Evolutionary conservation across 1,140 invertebrate genomes (phyloP).

Genomic region (Elysia chlorotica): DNA sequence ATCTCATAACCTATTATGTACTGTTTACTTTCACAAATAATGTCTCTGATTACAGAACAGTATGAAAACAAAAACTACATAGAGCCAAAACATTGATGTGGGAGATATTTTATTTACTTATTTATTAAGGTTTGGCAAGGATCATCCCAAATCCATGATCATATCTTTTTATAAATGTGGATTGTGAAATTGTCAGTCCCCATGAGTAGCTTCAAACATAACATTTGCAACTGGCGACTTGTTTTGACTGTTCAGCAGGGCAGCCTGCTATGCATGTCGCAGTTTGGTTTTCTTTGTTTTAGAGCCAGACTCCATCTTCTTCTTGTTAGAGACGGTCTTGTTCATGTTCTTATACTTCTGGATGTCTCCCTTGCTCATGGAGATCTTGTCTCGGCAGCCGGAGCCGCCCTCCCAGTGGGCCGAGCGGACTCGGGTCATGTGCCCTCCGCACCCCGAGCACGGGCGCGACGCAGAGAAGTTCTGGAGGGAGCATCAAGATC

Average conservation of each 20-base stretch:
- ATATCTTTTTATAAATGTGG: neutral
- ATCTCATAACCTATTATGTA: too few relatives aligned
- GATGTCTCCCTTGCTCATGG: constrained; percentile 56
- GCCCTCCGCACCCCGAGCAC: constrained; percentile 48
- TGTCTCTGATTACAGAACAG: too few relatives aligned
- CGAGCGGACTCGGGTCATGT: constrained; percentile 46
- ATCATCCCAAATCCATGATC: neutral
- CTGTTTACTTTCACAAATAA: too few relatives aligned
- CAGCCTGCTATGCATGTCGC: constrained; percentile 31
- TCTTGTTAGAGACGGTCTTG: constrained; percentile 52
- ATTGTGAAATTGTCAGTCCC: too few relatives aligned
- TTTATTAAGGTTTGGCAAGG: neutral
- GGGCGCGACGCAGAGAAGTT: constrained; percentile 48
- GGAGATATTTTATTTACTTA: neutral
- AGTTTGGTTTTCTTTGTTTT: constrained; percentile 40
- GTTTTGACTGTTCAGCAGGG: constrained; percentile 35
- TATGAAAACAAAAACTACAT: too few relatives aligned
- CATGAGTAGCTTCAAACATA: too few relatives aligned
- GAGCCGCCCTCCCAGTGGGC: constrained; percentile 62
- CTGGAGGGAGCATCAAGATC: too few relatives aligned
- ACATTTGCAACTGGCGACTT: neutral
- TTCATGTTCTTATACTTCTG: constrained; percentile 51
- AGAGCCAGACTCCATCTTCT: constrained; percentile 28
- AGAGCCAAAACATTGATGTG: neutral
- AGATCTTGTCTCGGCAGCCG: constrained; percentile 60